phyloP scores from a whole-genome alignment of 2,113 vertebrate species.

The Notothenia coriiceps region DNA sequence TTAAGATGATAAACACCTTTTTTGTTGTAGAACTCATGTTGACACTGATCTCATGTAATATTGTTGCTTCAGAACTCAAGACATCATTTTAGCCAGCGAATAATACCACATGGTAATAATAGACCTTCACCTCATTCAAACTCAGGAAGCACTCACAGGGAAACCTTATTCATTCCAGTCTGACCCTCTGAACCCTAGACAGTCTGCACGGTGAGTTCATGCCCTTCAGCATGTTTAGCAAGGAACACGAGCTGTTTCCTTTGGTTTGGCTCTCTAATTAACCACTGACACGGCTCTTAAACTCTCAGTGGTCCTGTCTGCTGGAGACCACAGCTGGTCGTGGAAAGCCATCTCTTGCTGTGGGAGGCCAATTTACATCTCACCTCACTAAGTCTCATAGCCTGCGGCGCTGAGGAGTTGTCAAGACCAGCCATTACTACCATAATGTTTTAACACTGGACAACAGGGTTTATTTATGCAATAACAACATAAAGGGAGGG shows the following conservation, averaged over 20 bases:
- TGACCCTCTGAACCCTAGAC: slow-evolving; percentile 57
- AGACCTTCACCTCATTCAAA: slow-evolving; percentile 36
- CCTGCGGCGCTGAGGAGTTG: slow-evolving; percentile 18
- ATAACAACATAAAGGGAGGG: slow-evolving; percentile 19
- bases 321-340: slow-evolving; percentile 37
- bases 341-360: slow-evolving; percentile 11
- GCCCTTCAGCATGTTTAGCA: slow-evolving; percentile 69
- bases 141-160: slow-evolving; percentile 39
- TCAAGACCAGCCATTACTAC: slow-evolving; percentile 2
- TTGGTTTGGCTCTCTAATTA: slow-evolving; percentile 66
- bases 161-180: slow-evolving; percentile 49
- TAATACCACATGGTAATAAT: slow-evolving; percentile 16
- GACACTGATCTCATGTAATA: slow-evolving; percentile 12
- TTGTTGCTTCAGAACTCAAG: not conserved
- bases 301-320: slow-evolving; percentile 43
- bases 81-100: slow-evolving; percentile 8
- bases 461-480: slow-evolving; percentile 31
- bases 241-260: slow-evolving; percentile 68
- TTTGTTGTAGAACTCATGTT: not conserved
- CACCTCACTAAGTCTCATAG: slow-evolving; percentile 3
- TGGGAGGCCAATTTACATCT: slow-evolving; percentile 7
- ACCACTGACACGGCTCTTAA: slow-evolving; percentile 49
- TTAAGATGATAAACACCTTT: not conserved
- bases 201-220: slow-evolving; percentile 18
- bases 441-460: slow-evolving; percentile 31